Conservation (phyloP, 2,113 vertebrate genomes). For the Coryphaenoides rupestris region DNA sequence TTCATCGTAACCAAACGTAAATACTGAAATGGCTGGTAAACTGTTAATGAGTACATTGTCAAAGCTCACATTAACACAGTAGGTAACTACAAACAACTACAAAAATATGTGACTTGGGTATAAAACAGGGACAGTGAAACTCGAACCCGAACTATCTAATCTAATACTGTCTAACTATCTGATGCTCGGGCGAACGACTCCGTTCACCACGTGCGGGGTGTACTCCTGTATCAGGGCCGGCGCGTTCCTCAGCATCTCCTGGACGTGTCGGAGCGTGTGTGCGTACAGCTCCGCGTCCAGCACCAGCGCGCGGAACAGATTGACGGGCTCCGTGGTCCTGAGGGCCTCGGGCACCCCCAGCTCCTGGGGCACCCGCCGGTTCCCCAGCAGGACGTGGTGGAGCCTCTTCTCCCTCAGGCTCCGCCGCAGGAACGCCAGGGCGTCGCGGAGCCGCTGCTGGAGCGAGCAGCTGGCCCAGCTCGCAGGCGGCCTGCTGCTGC, state of each 20-base stretch:
- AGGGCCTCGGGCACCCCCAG: conserved; percentile 76
- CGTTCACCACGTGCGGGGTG: conserved; percentile 67
- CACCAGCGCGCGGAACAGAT: conserved; percentile 88
- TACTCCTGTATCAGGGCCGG: conserved; percentile 86
- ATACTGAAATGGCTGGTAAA: no score
- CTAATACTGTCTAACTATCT: not conserved
- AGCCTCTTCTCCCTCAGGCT: conserved; percentile 90
- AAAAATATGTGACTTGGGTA: no score
- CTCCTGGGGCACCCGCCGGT: conserved; percentile 73
- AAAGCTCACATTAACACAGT: no score
- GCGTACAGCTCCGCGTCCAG: conserved; percentile 76
- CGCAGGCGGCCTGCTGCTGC: conserved; percentile 37
- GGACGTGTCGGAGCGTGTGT: conserved; percentile 79
- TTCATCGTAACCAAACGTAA: no score
- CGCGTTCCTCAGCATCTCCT: conserved; percentile 89
- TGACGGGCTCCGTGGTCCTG: conserved; percentile 80
- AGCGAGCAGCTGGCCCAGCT: conserved; percentile 74
- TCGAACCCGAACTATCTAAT: no score
- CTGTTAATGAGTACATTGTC: no score
- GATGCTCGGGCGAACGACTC: conserved; percentile 28
- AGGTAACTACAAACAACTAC: no score
- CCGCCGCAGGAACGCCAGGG: conserved; percentile 82
- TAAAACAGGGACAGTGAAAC: no score
- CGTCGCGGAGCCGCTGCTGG: conserved; percentile 76
- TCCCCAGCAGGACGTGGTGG: conserved; percentile 86